Conservation (phyloP, 1,140 invertebrate genomes). For the Drosophila guanche region DNA sequence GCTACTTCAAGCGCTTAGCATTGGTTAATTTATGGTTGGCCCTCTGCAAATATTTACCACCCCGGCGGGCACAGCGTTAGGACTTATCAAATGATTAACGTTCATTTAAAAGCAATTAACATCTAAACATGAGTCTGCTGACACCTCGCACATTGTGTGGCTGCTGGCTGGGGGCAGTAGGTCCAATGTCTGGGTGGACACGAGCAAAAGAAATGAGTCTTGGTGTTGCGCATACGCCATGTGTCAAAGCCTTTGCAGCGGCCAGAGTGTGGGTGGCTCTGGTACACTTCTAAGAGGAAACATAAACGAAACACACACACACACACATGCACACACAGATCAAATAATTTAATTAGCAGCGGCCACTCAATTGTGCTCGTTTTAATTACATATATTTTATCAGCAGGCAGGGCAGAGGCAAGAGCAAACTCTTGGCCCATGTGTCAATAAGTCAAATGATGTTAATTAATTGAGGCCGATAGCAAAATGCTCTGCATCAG, state of each 20-base stretch:
- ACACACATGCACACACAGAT: constrained; percentile 43
- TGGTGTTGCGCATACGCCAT: constrained; percentile 59
- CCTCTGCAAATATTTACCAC: constrained; percentile 42
- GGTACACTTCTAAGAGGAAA: constrained; percentile 4
- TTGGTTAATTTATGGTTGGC: constrained; percentile 29
- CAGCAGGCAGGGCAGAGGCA: constrained; percentile 34
- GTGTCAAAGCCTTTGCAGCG: constrained; percentile 58
- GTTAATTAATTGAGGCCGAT: constrained; percentile 77
- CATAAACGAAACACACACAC: constrained; percentile 16
- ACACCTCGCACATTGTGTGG: constrained; percentile 12
- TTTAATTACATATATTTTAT: constrained; percentile 79
- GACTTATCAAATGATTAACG: constrained; percentile 45
- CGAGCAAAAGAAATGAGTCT: neutral
- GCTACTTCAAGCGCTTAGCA: constrained; percentile 32
- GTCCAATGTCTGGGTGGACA: too few relatives aligned
- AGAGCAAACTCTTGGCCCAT: constrained; percentile 28
- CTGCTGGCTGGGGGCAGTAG: neutral
- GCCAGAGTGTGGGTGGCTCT: constrained; percentile 8
- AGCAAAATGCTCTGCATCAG: constrained; percentile 53
- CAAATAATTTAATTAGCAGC: constrained; percentile 76
- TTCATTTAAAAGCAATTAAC: constrained; percentile 50
- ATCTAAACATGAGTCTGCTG: constrained; percentile 17
- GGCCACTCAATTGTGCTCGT: constrained; percentile 75
- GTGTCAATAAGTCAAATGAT: constrained; percentile 82
- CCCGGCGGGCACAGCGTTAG: constrained; percentile 9